Percentiles rank a stretch among this genome's conserved stretches.
phyloP scores from a whole-genome alignment of 2,797 vertebrate species.

The Alectoris magna region DNA sequence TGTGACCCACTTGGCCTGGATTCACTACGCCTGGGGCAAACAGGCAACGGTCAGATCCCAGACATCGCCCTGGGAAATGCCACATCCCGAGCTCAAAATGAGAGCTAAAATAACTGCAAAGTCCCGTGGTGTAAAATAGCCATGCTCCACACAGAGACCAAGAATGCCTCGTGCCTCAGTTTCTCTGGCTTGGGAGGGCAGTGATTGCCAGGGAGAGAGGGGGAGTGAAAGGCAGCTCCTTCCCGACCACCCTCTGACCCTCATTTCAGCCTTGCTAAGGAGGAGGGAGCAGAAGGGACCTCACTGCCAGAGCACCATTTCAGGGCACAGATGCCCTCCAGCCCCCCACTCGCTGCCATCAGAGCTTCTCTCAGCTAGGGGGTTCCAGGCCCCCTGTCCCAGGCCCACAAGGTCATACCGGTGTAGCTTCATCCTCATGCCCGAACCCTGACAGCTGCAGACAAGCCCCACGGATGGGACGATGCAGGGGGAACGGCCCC shows the following conservation, averaged over 20 bases:
- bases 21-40: neutral
- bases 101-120: neutral
- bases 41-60: neutral
- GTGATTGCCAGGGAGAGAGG: neutral
- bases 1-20: neutral
- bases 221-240: neutral
- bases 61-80: neutral
- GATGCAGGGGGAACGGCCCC: neutral
- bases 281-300: neutral
- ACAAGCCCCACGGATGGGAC: neutral
- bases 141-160: neutral
- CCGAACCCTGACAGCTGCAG: neutral
- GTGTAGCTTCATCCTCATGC: neutral
- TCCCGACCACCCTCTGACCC: neutral
- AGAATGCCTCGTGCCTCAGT: neutral
- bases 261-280: neutral
- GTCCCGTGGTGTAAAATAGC: neutral
- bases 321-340: neutral
- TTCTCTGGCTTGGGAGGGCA: neutral
- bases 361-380: neutral
- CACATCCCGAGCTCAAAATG: neutral
- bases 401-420: neutral
- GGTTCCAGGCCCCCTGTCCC: neutral
- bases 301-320: neutral
- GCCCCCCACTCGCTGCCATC: neutral